Base-by-base conservation (phyloP, 2,113 vertebrate species). In the Gallinago undulata region DNA sequence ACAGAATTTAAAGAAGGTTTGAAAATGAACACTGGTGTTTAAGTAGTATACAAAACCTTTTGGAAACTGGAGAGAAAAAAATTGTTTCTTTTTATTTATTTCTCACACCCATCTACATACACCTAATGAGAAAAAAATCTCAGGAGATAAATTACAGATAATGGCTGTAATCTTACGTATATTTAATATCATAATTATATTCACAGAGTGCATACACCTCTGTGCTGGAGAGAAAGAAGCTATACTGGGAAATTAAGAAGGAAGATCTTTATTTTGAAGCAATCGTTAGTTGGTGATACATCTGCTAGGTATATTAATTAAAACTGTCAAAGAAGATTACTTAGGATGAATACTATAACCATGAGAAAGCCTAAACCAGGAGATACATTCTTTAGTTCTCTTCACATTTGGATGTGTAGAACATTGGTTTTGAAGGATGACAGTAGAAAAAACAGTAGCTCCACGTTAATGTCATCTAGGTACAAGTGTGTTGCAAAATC, bases 401-500 rank as follows among this genome's bases (percentile, higher is more conserved):
- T 62, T 91, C 69, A 87, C 80, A 23, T 63, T 95, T 83, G 73
- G 78, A 68, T 94, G 90, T 89, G 68, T 56, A 93, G 81, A 92
- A 68, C 81, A 89, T 41, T 94, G 67, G 24, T 81, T 94, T 96
- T 96, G 76, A 80, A 93, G 81, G 63, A 80, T 11, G 62, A 87
- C 30, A 79, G 48, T 78, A 94, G 83, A 89, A 97, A 96, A 96
- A 87, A 28, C 41, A 96, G 79, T 27, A 93, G 73, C 53, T 67
- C 93, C 85, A 88, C 19, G 8, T 53, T 63, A 90, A 89, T 72
- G 78, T 76, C 87, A 96, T 84, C 84, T 93, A 97, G 82, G 60
- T 69, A 87, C 84, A 94, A 87, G 74, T 79, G 81, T 63, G 50
- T 78, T 97, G 92, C 85, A 94, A 92, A 97, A 93, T 96, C 87